Evolutionary conservation across 2,888 invertebrate species (phyloP).

Genomic region (Tuberolachnus salignus): DNA sequence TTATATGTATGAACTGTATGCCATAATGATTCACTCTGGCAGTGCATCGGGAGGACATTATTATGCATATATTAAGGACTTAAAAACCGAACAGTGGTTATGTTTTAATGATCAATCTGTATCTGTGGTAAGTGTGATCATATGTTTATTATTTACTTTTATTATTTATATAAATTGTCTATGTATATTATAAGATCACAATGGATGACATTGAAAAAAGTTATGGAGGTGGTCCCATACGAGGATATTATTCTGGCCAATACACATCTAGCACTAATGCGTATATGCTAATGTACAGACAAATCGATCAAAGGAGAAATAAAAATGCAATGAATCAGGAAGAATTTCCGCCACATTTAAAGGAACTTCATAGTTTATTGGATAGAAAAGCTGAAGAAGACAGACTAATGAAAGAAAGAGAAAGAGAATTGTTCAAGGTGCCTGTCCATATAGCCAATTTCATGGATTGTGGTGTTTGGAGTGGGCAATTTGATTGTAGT

Average conservation of each 20-base stretch:
- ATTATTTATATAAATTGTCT: neutral
- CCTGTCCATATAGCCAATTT: conserved; percentile 73
- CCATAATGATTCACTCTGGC: conserved; percentile 91
- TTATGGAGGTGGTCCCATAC: conserved; percentile 75
- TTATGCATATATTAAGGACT: conserved; percentile 87
- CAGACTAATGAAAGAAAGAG: conserved; percentile 67
- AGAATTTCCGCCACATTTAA: conserved; percentile 79
- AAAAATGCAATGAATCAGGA: conserved; percentile 69
- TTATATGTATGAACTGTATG: conserved; percentile 83
- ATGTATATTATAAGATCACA: conserved; percentile 68
- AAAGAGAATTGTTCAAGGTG: conserved; percentile 70
- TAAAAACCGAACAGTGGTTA: conserved; percentile 77
- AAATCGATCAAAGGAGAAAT: conserved; percentile 72
- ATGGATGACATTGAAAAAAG: conserved; percentile 81
- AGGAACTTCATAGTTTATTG: conserved; percentile 69
- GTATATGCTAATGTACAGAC: conserved; percentile 89
- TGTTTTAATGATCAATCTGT: conserved; percentile 89
- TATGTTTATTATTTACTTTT: neutral
- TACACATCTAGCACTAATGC: conserved; percentile 85
- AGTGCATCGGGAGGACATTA: conserved; percentile 91
- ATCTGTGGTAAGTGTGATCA: conserved; percentile 67
- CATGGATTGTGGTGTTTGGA: conserved; percentile 65
- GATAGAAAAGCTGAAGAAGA: conserved; percentile 72
- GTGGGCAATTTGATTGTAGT: conserved; percentile 68
- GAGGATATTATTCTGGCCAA: conserved; percentile 74